phyloP scores from a whole-genome alignment of 2,888 invertebrate genomes.

The Alentia gelatinosa region DNA sequence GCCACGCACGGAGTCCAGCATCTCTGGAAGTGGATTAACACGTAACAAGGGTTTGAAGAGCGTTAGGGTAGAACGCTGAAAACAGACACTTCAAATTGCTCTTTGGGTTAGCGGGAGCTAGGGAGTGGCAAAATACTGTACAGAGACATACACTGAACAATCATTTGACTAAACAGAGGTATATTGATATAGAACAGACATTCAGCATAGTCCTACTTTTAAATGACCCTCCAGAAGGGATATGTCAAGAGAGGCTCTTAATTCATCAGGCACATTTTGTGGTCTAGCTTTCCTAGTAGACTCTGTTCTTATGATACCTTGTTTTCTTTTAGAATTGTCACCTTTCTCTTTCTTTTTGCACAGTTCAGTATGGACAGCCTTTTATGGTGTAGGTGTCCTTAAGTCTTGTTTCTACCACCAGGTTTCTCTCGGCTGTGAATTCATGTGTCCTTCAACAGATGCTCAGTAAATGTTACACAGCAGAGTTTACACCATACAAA shows the following conservation, averaged over 20 bases:
- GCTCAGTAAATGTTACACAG: background rate
- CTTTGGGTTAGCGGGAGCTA: background rate
- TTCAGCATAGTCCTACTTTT: background rate
- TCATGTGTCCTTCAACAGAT: conserved; percentile 23
- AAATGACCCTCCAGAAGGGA: background rate
- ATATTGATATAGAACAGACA: background rate
- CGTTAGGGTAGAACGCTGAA: background rate
- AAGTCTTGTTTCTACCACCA: background rate
- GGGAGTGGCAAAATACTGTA: background rate
- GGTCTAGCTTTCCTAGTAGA: background rate
- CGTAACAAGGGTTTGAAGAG: background rate
- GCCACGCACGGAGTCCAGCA: background rate
- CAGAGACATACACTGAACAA: background rate
- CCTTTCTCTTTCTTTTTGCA: background rate
- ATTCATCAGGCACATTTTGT: conserved; percentile 14
- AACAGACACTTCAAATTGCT: background rate
- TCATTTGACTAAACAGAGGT: background rate
- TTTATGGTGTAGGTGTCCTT: background rate
- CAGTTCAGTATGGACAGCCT: background rate
- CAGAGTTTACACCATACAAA: conserved; percentile 4
- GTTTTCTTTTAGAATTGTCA: background rate
- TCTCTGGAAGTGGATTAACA: background rate
- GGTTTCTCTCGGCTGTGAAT: background rate
- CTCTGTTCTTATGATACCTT: background rate
- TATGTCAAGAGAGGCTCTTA: background rate